Percentiles rank a stretch among this genome's conserved stretches.
phyloP scores from a whole-genome alignment of 2,113 vertebrate genomes.

The Cercopithecus mona region DNA sequence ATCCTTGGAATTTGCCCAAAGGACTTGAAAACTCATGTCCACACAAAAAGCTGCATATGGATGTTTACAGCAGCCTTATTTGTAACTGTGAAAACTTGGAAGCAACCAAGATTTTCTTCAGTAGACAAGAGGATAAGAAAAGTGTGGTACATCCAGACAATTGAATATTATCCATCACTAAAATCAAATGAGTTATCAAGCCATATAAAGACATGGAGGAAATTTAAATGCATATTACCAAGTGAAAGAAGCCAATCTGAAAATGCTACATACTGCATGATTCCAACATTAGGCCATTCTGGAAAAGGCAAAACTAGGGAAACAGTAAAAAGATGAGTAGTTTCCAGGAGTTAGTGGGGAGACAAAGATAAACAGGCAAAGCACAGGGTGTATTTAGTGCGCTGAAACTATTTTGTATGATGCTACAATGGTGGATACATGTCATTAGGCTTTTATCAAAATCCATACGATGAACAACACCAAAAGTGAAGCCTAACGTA shows the following conservation, averaged over 20 bases:
- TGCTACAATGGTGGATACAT: neutral
- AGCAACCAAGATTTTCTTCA: neutral
- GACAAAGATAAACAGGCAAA: neutral
- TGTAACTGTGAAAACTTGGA: neutral
- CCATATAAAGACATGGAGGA: neutral
- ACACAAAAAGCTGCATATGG: neutral
- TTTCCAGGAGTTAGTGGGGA: neutral
- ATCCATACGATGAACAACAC: neutral
- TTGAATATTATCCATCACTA: neutral
- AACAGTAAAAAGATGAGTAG: neutral
- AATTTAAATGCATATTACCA: neutral
- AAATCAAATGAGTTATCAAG: neutral
- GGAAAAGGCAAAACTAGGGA: neutral
- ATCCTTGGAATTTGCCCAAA: neutral
- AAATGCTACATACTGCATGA: neutral
- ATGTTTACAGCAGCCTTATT: neutral
- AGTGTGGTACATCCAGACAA: neutral
- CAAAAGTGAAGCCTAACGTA: neutral
- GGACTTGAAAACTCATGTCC: neutral
- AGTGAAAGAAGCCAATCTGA: neutral
- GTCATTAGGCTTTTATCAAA: neutral
- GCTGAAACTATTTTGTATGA: neutral
- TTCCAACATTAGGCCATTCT: neutral
- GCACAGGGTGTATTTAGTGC: neutral
- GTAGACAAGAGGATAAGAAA: neutral